Evolutionary conservation across 2,888 invertebrate species (phyloP).

Genomic region (Drosophila aldrichi): DNA sequence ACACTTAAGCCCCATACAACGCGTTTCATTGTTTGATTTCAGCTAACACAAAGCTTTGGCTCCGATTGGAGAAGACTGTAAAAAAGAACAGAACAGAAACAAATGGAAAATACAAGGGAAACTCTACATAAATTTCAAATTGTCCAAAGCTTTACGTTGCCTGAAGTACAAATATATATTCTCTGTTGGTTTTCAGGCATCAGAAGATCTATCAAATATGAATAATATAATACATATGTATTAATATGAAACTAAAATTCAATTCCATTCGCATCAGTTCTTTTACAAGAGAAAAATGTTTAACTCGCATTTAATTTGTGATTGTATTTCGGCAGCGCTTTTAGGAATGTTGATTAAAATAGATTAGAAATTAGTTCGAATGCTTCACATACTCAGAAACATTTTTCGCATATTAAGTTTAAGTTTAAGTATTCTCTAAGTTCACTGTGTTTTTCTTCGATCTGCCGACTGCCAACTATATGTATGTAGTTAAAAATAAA

Average conservation of each 20-base stretch:
- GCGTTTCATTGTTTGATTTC: conserved; percentile 26
- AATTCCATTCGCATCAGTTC: background rate
- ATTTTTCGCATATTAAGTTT: conserved; percentile 19
- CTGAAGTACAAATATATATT: conserved; percentile 10
- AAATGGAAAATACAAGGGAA: conserved; percentile 49
- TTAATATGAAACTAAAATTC: background rate
- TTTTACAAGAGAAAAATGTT: background rate
- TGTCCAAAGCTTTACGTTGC: conserved; percentile 40
- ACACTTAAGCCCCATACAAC: conserved; percentile 37
- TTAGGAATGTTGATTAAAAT: conserved; percentile 16
- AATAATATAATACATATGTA: background rate
- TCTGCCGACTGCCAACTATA: conserved; percentile 20
- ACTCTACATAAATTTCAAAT: conserved; percentile 2
- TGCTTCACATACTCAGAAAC: conserved; percentile 36
- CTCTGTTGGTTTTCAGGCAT: background rate
- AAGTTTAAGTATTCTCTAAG: conserved; percentile 3
- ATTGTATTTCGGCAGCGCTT: conserved; percentile 17
- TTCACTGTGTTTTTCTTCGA: background rate
- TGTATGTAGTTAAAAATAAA: background rate
- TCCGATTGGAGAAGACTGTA: conserved; percentile 55
- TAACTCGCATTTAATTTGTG: conserved; percentile 13
- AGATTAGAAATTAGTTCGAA: conserved; percentile 34
- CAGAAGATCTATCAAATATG: background rate
- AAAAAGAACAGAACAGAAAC: conserved; percentile 11
- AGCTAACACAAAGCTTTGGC: conserved; percentile 43